Evolutionary conservation across 1,140 invertebrate genomes (phyloP).

Genomic region (Drosophila sturtevanti): DNA sequence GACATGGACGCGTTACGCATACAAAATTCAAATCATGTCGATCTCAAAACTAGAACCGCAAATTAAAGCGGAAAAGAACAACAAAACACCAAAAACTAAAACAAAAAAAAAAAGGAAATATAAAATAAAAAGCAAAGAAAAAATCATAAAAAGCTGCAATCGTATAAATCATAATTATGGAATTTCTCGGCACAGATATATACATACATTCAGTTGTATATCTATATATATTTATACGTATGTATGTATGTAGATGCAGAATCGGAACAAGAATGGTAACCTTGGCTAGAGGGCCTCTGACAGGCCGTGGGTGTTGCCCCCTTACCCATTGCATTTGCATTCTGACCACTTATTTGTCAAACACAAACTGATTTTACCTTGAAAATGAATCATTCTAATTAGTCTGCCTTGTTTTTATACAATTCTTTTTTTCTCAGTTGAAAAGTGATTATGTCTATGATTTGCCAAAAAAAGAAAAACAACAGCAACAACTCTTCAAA

Average conservation of each 20-base stretch:
- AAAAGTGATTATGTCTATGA: too few relatives aligned
- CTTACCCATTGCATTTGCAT: background rate
- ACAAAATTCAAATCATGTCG: constrained; percentile 76
- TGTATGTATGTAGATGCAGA: background rate
- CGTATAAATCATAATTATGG: background rate
- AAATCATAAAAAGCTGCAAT: constrained; percentile 1
- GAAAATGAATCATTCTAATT: background rate
- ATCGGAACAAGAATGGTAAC: constrained; percentile 3
- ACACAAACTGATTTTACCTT: background rate
- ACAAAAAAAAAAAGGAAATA: background rate
- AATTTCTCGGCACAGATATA: background rate
- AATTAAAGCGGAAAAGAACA: constrained; percentile 16
- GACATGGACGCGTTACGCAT: constrained; percentile 71
- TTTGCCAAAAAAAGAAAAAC: too few relatives aligned
- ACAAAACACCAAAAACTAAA: too few relatives aligned
- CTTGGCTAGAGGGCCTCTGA: background rate
- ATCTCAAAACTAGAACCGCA: constrained; percentile 27
- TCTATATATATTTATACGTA: background rate
- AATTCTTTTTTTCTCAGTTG: too few relatives aligned
- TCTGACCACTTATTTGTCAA: background rate
- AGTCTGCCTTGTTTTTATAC: background rate
- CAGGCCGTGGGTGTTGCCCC: constrained; percentile 10
- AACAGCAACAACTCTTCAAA: too few relatives aligned
- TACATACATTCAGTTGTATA: background rate
- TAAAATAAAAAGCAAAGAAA: background rate